Evolutionary conservation across 2,888 invertebrate species (phyloP), one percentile per base, ranked within the genome.

Genomic region (Phorcus lineatus): DNA sequence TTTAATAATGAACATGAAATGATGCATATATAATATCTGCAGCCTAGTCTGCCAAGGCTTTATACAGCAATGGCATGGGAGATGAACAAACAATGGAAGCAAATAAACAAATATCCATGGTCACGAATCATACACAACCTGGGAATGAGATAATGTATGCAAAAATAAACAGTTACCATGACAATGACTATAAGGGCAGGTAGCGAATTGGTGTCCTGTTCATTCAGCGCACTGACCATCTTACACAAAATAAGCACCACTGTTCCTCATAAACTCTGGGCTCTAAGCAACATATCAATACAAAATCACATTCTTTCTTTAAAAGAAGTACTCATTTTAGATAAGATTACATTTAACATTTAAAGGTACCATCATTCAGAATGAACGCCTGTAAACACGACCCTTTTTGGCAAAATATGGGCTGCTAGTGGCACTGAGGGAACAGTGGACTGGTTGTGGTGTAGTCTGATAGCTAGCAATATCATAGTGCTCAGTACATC

Each of bases 21-120:
- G 74, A 74, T 74, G 74, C 24, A 74, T 74, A 74, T 52, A 74
- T 74, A 74, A 74, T 74, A 74, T 52, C 74, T 74, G 40, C 22
- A 40, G 40, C 47, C 47, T 74, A 74, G 40, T 52, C 52, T 74
- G 74, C 74, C 74, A 74, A 74, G 53, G 74, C 74, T 74, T 36
- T 74, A 52, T 13, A 74, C 74, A 74, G 74, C 74, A 74, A 53
- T 74, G 74, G 52, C 74, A 19, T 52, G 74, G 52, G 47, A 28
- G 62, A 62, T 62, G 62, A 74, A 74, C 74, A 74, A 52, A 24
- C 22, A 74, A 74, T 74, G 74, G 74, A 74, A 74, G 74, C 74
- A 13, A 19, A 52, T 9, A 52, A 74, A 40, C 40, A 47, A 40
- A 74, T 57, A 57, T 28, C 62, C 62, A 62, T 28, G 28, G 62